A percentile compares a stretch with the other conserved stretches of the same genome.
Evolutionary conservation across 2,797 vertebrate genomes (phyloP).

Genomic region (Bradypodion pumilum): DNA sequence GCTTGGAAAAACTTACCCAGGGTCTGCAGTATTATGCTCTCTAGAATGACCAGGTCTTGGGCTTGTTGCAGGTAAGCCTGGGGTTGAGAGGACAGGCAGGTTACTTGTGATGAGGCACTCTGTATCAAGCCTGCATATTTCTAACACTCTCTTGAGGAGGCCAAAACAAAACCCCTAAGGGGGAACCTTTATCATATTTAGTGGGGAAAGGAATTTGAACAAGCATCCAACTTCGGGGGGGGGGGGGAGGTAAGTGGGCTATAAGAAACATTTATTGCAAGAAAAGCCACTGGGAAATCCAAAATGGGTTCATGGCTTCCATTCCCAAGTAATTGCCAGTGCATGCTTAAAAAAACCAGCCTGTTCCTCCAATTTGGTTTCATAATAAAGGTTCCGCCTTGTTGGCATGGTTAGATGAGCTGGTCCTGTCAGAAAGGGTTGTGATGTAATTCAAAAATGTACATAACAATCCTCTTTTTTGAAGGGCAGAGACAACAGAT

Average conservation of each 20-base stretch:
- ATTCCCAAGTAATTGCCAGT: not conserved
- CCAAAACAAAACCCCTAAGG: slow-evolving; percentile 46
- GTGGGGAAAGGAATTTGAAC: slow-evolving; percentile 12
- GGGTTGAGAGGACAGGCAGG: slow-evolving; percentile 86
- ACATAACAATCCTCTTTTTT: slow-evolving; percentile 3
- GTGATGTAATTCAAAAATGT: slow-evolving; percentile 7
- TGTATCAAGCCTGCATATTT: slow-evolving; percentile 63
- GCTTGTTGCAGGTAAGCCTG: slow-evolving; percentile 97
- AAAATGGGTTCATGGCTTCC: not conserved
- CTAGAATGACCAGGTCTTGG: slow-evolving; percentile 98
- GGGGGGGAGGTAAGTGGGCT: not conserved
- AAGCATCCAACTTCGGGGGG: slow-evolving; percentile 38
- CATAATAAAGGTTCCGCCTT: slow-evolving; percentile 40
- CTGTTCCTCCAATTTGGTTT: not conserved
- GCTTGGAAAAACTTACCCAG: slow-evolving; percentile 90
- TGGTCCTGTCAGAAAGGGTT: slow-evolving; percentile 13
- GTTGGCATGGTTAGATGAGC: slow-evolving; percentile 31
- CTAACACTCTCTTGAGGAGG: slow-evolving; percentile 49
- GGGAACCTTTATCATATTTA: slow-evolving; percentile 35
- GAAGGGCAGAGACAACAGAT: fast-evolving
- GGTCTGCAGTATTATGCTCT: slow-evolving; percentile 98
- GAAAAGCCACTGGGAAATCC: slow-evolving; percentile 16
- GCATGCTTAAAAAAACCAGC: not conserved
- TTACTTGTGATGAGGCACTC: slow-evolving; percentile 80
- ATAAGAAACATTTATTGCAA: not conserved